phyloP scores from a whole-genome alignment of 2,113 vertebrate species.

The Acrocephalus kingi region DNA sequence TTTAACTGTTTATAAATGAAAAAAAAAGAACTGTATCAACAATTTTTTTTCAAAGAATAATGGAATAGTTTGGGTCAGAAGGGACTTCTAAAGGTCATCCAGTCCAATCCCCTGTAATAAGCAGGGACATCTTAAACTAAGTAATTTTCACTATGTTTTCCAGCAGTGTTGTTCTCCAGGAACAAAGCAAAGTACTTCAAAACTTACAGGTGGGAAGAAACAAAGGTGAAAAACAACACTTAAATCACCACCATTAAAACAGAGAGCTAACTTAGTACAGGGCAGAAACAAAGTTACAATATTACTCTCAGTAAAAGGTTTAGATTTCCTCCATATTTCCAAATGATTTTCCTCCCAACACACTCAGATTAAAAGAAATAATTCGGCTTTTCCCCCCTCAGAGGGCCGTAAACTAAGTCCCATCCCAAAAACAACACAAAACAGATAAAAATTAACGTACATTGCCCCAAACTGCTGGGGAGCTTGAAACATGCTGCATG shows the following conservation, averaged over 20 bases:
- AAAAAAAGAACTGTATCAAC: not conserved
- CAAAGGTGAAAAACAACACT: not conserved
- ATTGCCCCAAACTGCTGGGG: not conserved
- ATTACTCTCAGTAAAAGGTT: not conserved
- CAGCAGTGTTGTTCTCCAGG: not conserved
- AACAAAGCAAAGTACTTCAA: not conserved
- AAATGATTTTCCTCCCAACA: not conserved
- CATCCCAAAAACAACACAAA: not conserved
- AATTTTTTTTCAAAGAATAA: not conserved
- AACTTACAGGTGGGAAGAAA: not conserved
- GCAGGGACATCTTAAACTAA: not conserved
- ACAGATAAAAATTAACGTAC: not conserved
- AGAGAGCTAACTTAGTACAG: not conserved
- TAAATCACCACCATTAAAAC: not conserved
- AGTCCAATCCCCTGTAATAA: not conserved
- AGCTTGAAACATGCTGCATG: not conserved
- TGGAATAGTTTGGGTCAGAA: not conserved
- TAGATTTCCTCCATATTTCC: not conserved
- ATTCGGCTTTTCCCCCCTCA: rapidly evolving
- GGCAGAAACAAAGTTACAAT: not conserved
- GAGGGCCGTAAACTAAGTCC: not conserved
- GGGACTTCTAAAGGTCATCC: not conserved
- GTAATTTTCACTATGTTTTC: not conserved
- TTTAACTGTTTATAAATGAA: not conserved
- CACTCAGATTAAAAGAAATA: not conserved